A percentile compares a stretch with the other conserved stretches of the same genome.
These are phyloP conservation scores for Telmatherina bonti DNA, from an alignment of 2,797 vertebrate genomes.

Conservation along the genomic window DNA sequence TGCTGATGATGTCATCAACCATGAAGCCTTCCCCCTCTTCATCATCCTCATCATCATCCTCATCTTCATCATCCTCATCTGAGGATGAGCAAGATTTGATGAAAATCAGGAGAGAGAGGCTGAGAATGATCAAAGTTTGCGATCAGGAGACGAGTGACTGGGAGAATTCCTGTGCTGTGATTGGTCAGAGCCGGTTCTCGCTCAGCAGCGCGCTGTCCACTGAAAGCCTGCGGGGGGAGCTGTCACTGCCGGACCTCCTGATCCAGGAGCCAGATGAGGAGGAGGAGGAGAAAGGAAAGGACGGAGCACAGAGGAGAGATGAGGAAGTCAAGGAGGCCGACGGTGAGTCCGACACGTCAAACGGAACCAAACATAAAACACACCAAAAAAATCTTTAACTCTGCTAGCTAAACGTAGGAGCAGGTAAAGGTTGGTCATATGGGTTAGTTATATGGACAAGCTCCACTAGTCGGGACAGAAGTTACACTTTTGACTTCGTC, in stretches of 20 bases:
- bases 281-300: not conserved
- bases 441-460: too few relatives aligned
- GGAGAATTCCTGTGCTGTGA: constrained; percentile 71
- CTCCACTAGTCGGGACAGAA: too few relatives aligned
- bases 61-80: constrained; percentile 60
- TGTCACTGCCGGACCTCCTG: constrained; percentile 72
- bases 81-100: constrained; percentile 48
- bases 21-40: constrained; percentile 44
- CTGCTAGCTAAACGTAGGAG: too few relatives aligned
- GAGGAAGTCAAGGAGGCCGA: not conserved
- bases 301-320: not conserved
- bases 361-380: too few relatives aligned
- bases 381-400: too few relatives aligned
- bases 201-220: constrained; percentile 76
- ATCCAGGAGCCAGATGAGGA: constrained; percentile 78
- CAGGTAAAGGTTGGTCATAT: too few relatives aligned
- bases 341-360: constrained; percentile 52
- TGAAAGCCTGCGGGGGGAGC: constrained; percentile 75
- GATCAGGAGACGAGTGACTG: constrained; percentile 77
- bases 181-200: constrained; percentile 80
- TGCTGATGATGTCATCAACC: constrained; percentile 57
- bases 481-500: too few relatives aligned
- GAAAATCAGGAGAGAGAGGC: not conserved
- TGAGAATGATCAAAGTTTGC: not conserved
- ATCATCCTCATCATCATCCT: constrained; percentile 50